Evolutionary conservation across 23 tunicate genomes (phyloP).

Genomic region (Ciona savignyi): DNA sequence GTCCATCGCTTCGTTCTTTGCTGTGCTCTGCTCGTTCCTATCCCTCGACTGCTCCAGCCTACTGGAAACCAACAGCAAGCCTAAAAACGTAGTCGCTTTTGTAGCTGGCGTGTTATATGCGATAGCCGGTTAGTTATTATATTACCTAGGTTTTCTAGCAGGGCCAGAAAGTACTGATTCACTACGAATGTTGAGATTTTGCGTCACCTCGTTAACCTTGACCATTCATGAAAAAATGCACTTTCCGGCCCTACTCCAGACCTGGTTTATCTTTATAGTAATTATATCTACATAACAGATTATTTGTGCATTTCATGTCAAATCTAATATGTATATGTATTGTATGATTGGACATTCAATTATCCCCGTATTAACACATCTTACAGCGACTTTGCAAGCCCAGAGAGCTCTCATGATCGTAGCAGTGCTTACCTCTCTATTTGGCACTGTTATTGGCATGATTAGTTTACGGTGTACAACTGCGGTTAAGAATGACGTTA

Average conservation of each 20-base stretch:
- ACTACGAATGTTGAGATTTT: too few species aligned
- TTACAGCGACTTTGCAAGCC: slow-evolving; percentile 66
- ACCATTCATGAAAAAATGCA: too few species aligned
- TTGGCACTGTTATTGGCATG: slow-evolving; percentile 47
- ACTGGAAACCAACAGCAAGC: slow-evolving; percentile 34
- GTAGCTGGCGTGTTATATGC: slow-evolving; percentile 32
- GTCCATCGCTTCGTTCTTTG: slow-evolving; percentile 46
- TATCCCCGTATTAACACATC: too few species aligned
- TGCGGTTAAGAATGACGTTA: slow-evolving; percentile 23
- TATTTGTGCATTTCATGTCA: too few species aligned
- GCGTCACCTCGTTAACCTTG: too few species aligned
- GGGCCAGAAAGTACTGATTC: too few species aligned
- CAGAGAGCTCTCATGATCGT: slow-evolving; percentile 57
- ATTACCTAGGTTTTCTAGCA: too few species aligned
- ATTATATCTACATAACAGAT: too few species aligned
- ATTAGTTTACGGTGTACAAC: slow-evolving; percentile 39
- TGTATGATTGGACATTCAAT: too few species aligned
- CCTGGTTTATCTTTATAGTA: too few species aligned
- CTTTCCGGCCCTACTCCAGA: too few species aligned
- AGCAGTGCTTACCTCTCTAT: slow-evolving; percentile 32
- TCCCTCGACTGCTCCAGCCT: slow-evolving; percentile 51
- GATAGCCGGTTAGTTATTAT: slow-evolving; percentile 66
- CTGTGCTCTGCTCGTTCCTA: slow-evolving; percentile 32
- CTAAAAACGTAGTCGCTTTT: slow-evolving; percentile 30
- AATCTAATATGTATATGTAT: too few species aligned